Evolutionary conservation across 2,888 invertebrate species (phyloP).

Genomic region (Rhagonycha fulva): DNA sequence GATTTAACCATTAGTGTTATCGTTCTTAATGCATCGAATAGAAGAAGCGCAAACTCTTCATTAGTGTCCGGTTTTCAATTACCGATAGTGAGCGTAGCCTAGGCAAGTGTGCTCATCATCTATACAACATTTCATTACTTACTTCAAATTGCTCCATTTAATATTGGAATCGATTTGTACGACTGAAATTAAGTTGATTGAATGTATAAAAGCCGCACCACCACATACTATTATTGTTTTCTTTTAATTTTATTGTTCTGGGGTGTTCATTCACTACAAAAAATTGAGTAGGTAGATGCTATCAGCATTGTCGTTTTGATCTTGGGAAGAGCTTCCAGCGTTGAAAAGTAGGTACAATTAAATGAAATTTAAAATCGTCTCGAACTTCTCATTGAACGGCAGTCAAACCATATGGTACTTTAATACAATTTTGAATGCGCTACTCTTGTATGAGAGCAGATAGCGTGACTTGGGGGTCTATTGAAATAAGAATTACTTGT

Average conservation of each 20-base stretch:
- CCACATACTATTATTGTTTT: neutral
- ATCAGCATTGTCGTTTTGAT: neutral
- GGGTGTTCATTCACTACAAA: neutral
- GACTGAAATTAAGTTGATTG: conserved; percentile 10
- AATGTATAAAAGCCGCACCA: neutral
- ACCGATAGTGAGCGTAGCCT: conserved; percentile 34
- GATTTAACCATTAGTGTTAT: conserved; percentile 57
- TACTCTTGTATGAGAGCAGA: neutral
- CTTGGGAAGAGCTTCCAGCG: neutral
- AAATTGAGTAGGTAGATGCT: neutral
- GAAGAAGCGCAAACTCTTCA: conserved; percentile 54
- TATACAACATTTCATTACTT: conserved; percentile 43
- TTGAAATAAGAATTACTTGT: neutral
- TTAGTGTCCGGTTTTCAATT: conserved; percentile 49
- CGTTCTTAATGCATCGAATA: conserved; percentile 45
- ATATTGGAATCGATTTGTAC: conserved; percentile 21
- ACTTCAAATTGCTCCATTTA: conserved; percentile 37
- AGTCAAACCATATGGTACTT: neutral
- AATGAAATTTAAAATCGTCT: neutral
- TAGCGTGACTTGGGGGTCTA: neutral
- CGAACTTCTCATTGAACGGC: neutral
- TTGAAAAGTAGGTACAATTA: neutral
- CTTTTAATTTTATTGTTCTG: neutral
- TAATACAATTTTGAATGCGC: neutral
- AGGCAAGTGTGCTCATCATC: conserved; percentile 25